Base-by-base conservation (phyloP, 2,797 vertebrate genomes). In the Helostoma temminkii region DNA sequence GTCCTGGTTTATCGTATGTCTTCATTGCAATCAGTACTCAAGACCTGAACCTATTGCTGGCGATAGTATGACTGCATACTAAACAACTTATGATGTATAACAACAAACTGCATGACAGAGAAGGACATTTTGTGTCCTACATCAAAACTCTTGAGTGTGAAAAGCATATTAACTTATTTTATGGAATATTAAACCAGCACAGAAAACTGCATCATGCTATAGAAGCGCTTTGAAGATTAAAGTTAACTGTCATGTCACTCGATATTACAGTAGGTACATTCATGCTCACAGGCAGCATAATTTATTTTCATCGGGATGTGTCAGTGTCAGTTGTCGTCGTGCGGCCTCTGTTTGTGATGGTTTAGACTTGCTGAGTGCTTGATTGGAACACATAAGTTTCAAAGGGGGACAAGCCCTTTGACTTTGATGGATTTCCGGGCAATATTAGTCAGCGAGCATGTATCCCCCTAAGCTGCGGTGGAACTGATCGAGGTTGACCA, bases 401-500 rank as follows among this genome's bases (percentile, higher is more conserved):
- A 73, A 87, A 86, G 80, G 59, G 80, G 83, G 88, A 90, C 88
- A 82, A 83, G 82, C 59, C 80, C 86, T 88, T 81, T 91, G 91
- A 92, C 92, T 93, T 92, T 92, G 93, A 93, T 90, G 88, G 91
- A 92, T 88, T 93, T 88, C 66, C 46, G 71, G 86, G 89, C 86
- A 88, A 88, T 90, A 85, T 91, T 89, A 91, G 88, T 90, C 89
- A 88, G 83, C 81, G 82, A 90, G 85, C 87, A 76, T 83, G 84
- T 88, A 88, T 90, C 85, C 81, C 84, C 85, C 83, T 92, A 93
- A 94, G 90, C 93, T 90, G 89, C 34, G 83, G 91, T 92, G 93
- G 93, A 94, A 94, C 93, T 85, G 93, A 94, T 94, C 89, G 89
- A 88, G 91, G 92, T 89, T 93, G 93, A 93, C 92, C 93, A 94